phyloP scores from a whole-genome alignment of 2,113 vertebrate species.

The Thermophis baileyi region DNA sequence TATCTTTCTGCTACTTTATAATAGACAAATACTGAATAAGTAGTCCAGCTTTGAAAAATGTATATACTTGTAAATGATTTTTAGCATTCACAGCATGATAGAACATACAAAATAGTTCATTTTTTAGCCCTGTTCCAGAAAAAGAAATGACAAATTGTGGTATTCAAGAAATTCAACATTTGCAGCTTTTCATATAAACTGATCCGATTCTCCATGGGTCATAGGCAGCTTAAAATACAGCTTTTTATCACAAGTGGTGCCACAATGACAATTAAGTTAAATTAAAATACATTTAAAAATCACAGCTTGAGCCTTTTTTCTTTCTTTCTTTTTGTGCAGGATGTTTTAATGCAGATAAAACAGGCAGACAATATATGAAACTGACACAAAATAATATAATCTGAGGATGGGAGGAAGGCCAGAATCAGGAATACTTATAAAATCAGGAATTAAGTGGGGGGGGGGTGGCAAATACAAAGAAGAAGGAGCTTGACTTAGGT shows the following conservation, averaged over 20 bases:
- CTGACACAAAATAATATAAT: background rate
- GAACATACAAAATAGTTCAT: background rate
- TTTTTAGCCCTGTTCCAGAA: background rate
- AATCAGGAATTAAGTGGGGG: background rate
- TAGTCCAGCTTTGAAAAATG: background rate
- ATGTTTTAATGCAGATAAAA: background rate
- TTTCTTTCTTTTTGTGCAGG: background rate
- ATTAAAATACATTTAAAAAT: background rate
- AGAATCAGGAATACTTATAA: background rate
- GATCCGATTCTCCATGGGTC: background rate
- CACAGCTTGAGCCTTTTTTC: background rate
- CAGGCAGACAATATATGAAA: background rate
- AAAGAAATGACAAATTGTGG: background rate
- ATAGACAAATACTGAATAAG: background rate
- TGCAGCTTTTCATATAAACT: background rate
- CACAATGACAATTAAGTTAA: background rate
- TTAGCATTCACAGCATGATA: background rate
- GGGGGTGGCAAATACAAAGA: background rate
- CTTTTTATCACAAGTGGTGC: background rate
- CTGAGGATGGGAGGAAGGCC: background rate
- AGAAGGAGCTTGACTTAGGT: background rate
- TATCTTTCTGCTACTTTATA: background rate
- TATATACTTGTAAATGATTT: background rate
- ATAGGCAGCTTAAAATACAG: background rate
- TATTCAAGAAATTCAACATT: background rate